Base-by-base conservation (phyloP, 2,888 invertebrate species). In the Nesidiocoris tenuis region DNA sequence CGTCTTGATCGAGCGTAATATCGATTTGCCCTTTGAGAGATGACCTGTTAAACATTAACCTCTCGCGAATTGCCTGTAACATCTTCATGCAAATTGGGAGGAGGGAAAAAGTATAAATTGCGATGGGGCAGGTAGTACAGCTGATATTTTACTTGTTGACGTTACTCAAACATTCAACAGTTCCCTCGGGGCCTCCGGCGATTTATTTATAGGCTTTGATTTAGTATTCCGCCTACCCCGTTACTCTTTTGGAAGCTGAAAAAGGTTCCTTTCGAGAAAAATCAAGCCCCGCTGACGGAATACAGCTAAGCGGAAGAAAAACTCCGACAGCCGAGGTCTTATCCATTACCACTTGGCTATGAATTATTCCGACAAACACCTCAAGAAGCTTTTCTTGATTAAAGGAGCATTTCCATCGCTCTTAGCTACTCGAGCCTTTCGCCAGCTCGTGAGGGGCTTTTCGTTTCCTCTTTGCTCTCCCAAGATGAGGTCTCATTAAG, bases 301-400 rank as follows among this genome's bases (percentile, higher is more conserved):
- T 59, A 59, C n/a, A 18, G 59, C 59, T n/a, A 23, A 63, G 19
- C 18, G 56, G 1, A 12, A 54, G 39, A 12, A 39, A 39, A 39
- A 39, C 39, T 39, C 39, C 5, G 12, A 39, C 5, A 39, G 39
- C 39, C 39, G 5, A 39, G 12, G 39, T 39, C 39, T 39, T 39
- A 59, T 59, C 59, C n/a, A 18, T 63, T 21, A 63, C 63, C 19
- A 63, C 19, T 63, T 63, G 21, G 21, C 63, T 39, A 63, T 63
- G 63, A 63, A 63, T 63, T 63, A 63, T 63, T 63, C 63, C 63
- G n/a, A 9, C 9, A 18, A 63, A 63, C 63, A 63, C 63, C 63
- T 63, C 22, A 22, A 63, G 21, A 23, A 63, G 63, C 63, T 63
- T 9, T 22, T 23, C 16, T 21, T 63, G 63, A 63, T 63, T 63